Conservation (phyloP, 1,140 invertebrate species). For the Epicauta chinensis region DNA sequence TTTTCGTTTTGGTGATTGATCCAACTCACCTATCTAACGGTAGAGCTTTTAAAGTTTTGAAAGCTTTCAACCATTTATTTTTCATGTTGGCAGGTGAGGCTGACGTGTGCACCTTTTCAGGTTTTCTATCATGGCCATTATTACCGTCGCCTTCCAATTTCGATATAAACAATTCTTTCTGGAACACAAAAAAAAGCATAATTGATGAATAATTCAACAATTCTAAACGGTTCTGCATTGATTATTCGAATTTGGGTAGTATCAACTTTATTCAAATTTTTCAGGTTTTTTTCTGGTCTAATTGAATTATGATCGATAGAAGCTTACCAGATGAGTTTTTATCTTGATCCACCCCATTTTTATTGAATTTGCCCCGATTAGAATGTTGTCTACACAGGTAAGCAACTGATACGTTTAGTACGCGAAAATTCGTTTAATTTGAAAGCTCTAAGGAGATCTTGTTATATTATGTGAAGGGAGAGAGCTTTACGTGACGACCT, state of each 20-base stretch:
- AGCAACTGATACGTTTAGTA: too few relatives aligned
- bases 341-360: conserved; percentile 46
- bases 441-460: not conserved
- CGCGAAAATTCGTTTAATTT: not conserved
- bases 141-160: conserved; percentile 59
- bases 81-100: conserved; percentile 86
- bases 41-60: conserved; percentile 85
- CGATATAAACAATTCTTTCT: conserved; percentile 80
- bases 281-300: not conserved
- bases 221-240: too few relatives aligned
- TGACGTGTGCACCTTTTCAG: conserved; percentile 53
- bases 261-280: not conserved
- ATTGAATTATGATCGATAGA: not conserved
- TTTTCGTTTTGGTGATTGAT: too few relatives aligned
- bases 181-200: conserved; percentile 43
- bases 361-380: too few relatives aligned
- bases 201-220: too few relatives aligned
- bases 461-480: too few relatives aligned
- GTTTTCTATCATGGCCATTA: conserved; percentile 42
- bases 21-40: conserved; percentile 58
- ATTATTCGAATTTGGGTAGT: not conserved
- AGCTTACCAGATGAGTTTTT: conserved; percentile 46
- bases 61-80: conserved; percentile 96
- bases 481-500: too few relatives aligned
- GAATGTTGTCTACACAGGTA: too few relatives aligned